Evolutionary conservation across 2,888 invertebrate genomes (phyloP).

Genomic region (Caradrina kadenii): DNA sequence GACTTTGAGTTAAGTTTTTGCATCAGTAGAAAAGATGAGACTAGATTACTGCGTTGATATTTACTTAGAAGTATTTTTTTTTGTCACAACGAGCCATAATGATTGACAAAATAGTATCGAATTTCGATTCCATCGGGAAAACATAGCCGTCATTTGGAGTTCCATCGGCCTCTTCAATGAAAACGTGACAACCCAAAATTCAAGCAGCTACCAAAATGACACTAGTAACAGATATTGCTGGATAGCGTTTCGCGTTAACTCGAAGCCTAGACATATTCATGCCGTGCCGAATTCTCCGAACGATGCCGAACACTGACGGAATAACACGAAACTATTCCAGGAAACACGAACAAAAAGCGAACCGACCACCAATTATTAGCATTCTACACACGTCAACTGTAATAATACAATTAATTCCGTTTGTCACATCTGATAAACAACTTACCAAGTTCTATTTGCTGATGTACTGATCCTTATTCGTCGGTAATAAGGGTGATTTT

Average conservation of each 20-base stretch:
- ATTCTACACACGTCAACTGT: slow-evolving; percentile 80
- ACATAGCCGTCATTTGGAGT: neutral
- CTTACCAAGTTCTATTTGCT: slow-evolving; percentile 59
- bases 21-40: neutral
- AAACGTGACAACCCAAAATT: slow-evolving; percentile 52
- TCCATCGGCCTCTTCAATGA: slow-evolving; percentile 42
- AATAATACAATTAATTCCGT: slow-evolving; percentile 89
- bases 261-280: slow-evolving; percentile 64
- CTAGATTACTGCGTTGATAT: no score
- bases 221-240: slow-evolving; percentile 52
- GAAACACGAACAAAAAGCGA: slow-evolving; percentile 76
- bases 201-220: slow-evolving; percentile 35
- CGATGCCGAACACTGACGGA: slow-evolving; percentile 70
- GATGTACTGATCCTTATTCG: slow-evolving; percentile 45
- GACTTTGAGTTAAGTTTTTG: neutral
- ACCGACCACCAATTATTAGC: slow-evolving; percentile 74
- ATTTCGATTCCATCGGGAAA: slow-evolving; percentile 3
- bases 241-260: slow-evolving; percentile 54
- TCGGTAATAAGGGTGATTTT: slow-evolving; percentile 47
- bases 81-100: slow-evolving; percentile 8
- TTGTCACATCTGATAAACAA: slow-evolving; percentile 70
- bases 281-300: slow-evolving; percentile 73
- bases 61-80: neutral
- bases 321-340: slow-evolving; percentile 79
- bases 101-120: slow-evolving; percentile 10